Conservation (phyloP, 2,888 invertebrate genomes). For the Peribatodes rhomboidaria region DNA sequence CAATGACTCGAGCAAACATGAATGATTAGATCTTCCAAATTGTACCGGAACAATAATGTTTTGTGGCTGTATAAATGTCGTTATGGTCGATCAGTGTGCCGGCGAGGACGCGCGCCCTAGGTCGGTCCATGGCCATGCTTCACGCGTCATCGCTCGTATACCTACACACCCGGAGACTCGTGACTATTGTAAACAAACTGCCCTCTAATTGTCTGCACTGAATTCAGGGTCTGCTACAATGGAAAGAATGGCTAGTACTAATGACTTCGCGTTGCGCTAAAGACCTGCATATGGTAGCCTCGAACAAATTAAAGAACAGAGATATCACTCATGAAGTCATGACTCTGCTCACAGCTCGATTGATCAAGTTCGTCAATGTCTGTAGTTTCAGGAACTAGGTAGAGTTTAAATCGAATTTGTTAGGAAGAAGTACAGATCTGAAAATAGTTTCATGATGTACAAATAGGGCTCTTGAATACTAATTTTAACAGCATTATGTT, state of each 20-base stretch:
- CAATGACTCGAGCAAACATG: conserved; percentile 3
- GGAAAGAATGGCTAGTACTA: conserved; percentile 25
- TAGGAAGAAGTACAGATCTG: background rate
- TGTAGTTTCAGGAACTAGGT: background rate
- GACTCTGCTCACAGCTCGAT: background rate
- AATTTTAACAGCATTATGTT: too few species aligned
- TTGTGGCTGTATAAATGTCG: conserved; percentile 60
- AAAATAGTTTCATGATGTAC: too few species aligned
- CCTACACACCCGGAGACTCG: conserved; percentile 49
- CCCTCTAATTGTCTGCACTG: conserved; percentile 35
- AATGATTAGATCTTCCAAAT: conserved; percentile 44
- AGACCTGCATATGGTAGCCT: conserved; percentile 4
- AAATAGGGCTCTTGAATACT: too few species aligned
- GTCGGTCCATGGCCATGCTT: conserved; percentile 76
- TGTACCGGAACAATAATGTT: conserved; percentile 58
- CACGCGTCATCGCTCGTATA: conserved; percentile 73
- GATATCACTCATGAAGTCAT: background rate
- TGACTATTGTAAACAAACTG: conserved; percentile 41
- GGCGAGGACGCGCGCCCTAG: conserved; percentile 75
- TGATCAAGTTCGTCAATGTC: background rate
- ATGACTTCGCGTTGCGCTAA: conserved; percentile 25
- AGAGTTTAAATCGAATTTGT: background rate
- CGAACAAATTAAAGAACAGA: conserved; percentile 18
- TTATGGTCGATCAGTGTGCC: conserved; percentile 72
- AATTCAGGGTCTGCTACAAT: conserved; percentile 34